A percentile compares a stretch with the other conserved stretches of the same genome.
Conservation (phyloP, 2,888 invertebrate species). For the Molanna angustata region DNA sequence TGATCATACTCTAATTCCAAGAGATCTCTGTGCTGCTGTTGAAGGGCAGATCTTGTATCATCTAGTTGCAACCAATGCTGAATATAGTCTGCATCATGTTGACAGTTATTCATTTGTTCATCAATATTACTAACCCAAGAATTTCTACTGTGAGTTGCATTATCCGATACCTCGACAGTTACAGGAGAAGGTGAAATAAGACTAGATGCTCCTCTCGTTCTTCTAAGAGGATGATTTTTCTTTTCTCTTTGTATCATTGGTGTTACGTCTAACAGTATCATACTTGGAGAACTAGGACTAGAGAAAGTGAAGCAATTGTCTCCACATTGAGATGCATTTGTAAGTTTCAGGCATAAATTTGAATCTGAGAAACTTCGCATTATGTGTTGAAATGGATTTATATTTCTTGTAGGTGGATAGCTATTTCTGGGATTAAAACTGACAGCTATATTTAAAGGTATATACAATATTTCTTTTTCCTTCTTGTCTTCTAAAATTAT, state of each 20-base stretch:
- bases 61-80: constrained; percentile 74
- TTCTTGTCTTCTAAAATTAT: constrained; percentile 58
- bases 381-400: constrained; percentile 69
- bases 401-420: constrained; percentile 67
- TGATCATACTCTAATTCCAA: constrained; percentile 72
- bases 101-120: constrained; percentile 57
- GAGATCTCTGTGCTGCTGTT: constrained; percentile 66
- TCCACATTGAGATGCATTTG: constrained; percentile 55
- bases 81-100: constrained; percentile 70
- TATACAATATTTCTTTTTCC: constrained; percentile 66
- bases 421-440: constrained; percentile 65
- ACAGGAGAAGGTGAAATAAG: constrained; percentile 45
- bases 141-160: constrained; percentile 39
- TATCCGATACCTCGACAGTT: constrained; percentile 38
- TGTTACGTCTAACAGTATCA: constrained; percentile 59
- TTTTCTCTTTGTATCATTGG: constrained; percentile 49
- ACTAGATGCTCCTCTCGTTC: constrained; percentile 54
- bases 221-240: constrained; percentile 50
- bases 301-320: constrained; percentile 50
- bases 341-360: constrained; percentile 67
- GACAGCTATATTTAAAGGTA: constrained; percentile 63
- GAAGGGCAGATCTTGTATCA: constrained; percentile 65
- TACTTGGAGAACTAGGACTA: constrained; percentile 59
- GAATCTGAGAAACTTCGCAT: constrained; percentile 74
- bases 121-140: constrained; percentile 62